Evolutionary conservation across 2,797 vertebrate species (phyloP).

Genomic region (Adrianichthys oophorus): DNA sequence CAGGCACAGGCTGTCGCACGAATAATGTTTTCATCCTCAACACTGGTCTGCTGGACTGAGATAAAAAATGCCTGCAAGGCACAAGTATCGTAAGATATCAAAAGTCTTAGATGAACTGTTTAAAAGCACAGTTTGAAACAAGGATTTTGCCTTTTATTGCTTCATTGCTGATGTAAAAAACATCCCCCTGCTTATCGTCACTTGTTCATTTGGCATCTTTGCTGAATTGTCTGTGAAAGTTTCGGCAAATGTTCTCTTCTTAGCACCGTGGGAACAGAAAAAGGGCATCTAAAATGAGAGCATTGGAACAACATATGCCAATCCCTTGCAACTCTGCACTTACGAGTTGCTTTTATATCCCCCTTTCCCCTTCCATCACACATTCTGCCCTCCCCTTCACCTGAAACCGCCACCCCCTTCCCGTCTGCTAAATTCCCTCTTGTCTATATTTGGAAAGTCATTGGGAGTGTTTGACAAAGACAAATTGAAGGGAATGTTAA

Average conservation of each 20-base stretch:
- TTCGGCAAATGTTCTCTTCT: constrained; percentile 53
- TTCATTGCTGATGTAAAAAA: constrained; percentile 56
- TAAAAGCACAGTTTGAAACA: constrained; percentile 57
- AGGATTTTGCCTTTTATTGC: constrained; percentile 37
- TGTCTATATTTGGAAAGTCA: constrained; percentile 74
- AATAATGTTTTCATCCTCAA: constrained; percentile 66
- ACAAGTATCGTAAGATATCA: constrained; percentile 56
- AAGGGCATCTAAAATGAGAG: constrained; percentile 70
- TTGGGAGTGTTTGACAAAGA: constrained; percentile 81
- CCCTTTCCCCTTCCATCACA: constrained; percentile 45
- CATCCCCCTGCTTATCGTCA: constrained; percentile 64
- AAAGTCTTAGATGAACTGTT: constrained; percentile 57
- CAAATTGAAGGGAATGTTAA: constrained; percentile 68
- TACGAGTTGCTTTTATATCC: constrained; percentile 74
- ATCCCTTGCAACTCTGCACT: constrained; percentile 61
- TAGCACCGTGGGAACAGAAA: constrained; percentile 50
- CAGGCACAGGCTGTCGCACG: constrained; percentile 29
- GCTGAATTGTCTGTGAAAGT: constrained; percentile 35
- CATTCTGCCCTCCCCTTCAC: constrained; percentile 7
- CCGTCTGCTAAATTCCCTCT: constrained; percentile 61
- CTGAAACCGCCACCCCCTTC: constrained; percentile 14
- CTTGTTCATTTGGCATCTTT: constrained; percentile 50
- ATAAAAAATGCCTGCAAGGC: constrained; percentile 75
- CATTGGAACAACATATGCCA: constrained; percentile 81
- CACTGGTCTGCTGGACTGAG: constrained; percentile 68